These are phyloP conservation scores for Campylomormyrus tamandua DNA, from an alignment of 2,113 vertebrate species.

Conservation along the genomic window DNA sequence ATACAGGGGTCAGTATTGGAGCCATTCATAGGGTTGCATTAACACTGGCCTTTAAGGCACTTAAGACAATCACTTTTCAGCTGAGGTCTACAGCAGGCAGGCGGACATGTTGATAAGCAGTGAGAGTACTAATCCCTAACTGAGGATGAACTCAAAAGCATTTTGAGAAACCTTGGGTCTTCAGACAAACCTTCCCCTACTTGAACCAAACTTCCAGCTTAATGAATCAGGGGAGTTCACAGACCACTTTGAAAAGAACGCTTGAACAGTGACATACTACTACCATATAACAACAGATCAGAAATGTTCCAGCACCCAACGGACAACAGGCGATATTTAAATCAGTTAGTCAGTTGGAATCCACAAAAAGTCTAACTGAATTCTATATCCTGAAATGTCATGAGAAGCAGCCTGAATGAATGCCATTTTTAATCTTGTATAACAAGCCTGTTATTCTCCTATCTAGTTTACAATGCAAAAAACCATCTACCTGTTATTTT, in stretches of 20 bases:
- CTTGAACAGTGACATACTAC: background rate
- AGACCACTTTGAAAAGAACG: background rate
- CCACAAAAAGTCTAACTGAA: background rate
- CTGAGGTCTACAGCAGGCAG: background rate
- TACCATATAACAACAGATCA: background rate
- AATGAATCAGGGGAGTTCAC: background rate
- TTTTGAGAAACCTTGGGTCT: background rate
- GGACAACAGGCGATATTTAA: background rate
- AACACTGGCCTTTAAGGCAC: slow-evolving; percentile 8
- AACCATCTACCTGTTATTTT: slow-evolving; percentile 42
- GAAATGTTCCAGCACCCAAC: background rate
- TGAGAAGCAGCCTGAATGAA: slow-evolving; percentile 48
- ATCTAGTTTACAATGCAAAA: slow-evolving; percentile 59
- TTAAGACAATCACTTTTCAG: background rate
- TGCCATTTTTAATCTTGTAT: slow-evolving; percentile 58
- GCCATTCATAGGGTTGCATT: background rate
- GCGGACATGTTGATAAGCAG: background rate
- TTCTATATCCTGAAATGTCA: slow-evolving; percentile 36
- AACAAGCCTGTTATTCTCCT: slow-evolving; percentile 54
- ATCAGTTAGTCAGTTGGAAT: background rate
- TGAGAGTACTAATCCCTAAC: background rate
- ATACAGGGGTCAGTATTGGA: background rate
- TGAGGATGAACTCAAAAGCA: background rate
- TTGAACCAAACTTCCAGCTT: background rate
- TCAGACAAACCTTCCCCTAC: background rate